Percentiles rank a stretch among this genome's conserved stretches.
These are phyloP conservation scores for Lamprotornis superbus DNA, from an alignment of 2,113 vertebrate species.

Conservation along the genomic window DNA sequence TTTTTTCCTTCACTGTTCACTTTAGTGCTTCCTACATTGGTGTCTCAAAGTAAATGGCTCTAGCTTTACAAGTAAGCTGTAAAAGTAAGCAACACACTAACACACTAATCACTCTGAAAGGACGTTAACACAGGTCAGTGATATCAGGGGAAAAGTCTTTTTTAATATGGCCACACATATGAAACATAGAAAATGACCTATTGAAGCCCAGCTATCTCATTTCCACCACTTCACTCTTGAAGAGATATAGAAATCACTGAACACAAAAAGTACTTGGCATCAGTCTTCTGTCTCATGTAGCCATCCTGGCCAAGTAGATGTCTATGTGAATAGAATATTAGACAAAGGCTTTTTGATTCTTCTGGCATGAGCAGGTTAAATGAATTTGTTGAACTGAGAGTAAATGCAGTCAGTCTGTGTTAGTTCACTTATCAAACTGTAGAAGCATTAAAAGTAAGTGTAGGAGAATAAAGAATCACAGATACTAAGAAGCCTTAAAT, in stretches of 20 bases:
- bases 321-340: not conserved
- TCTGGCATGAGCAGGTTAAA: not conserved
- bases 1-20: not conserved
- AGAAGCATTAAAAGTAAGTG: not conserved
- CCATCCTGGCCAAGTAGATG: not conserved
- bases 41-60: not conserved
- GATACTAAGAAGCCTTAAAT: slow-evolving; percentile 15
- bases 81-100: not conserved
- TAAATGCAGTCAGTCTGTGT: not conserved
- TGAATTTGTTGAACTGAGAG: not conserved
- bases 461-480: not conserved
- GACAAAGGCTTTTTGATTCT: not conserved
- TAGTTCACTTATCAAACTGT: not conserved
- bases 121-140: not conserved
- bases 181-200: not conserved
- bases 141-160: not conserved
- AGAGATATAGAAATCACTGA: not conserved
- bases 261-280: not conserved
- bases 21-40: not conserved
- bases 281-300: not conserved
- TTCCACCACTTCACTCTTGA: not conserved
- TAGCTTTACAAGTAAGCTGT: not conserved
- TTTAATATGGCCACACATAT: not conserved
- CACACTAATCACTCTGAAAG: not conserved
- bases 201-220: not conserved